phyloP scores from a whole-genome alignment of 2,888 invertebrate genomes.

The Epistrophella euchroma region DNA sequence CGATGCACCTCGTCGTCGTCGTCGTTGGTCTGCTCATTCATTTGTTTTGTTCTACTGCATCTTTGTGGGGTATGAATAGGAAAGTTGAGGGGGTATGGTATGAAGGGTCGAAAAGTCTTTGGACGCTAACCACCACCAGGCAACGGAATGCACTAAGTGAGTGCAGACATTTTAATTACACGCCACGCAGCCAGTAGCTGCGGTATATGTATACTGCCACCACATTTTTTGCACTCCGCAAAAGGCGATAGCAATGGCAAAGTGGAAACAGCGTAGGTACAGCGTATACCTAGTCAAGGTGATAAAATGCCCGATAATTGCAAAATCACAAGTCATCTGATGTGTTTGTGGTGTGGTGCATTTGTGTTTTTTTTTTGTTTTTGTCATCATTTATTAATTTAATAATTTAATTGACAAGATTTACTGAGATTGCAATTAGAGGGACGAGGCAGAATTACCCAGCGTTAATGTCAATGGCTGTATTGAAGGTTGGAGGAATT shows the following conservation, averaged over 20 bases:
- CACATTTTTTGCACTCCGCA: slow-evolving; percentile 15
- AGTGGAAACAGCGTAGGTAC: not conserved
- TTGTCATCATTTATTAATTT: slow-evolving; percentile 64
- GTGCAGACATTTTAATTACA: slow-evolving; percentile 83
- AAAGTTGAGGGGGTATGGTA: slow-evolving; percentile 77
- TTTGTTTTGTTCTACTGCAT: slow-evolving; percentile 76
- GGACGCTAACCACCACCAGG: slow-evolving; percentile 54
- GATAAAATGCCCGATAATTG: slow-evolving; percentile 82
- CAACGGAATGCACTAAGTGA: slow-evolving; percentile 73
- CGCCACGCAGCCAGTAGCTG: slow-evolving; percentile 68
- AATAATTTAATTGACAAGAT: slow-evolving; percentile 84
- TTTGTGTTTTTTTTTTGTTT: slow-evolving; percentile 18
- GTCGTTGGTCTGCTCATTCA: slow-evolving; percentile 61
- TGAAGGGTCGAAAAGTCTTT: slow-evolving; percentile 68
- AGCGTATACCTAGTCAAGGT: slow-evolving; percentile 77
- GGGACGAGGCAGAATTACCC: slow-evolving; percentile 67
- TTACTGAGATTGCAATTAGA: slow-evolving; percentile 84
- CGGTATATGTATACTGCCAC: slow-evolving; percentile 59
- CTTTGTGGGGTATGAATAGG: slow-evolving; percentile 65
- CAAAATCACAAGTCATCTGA: slow-evolving; percentile 66
- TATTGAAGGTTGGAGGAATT: slow-evolving; percentile 37
- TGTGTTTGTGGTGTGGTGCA: slow-evolving; percentile 23
- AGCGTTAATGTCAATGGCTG: slow-evolving; percentile 57
- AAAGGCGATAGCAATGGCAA: slow-evolving; percentile 37
- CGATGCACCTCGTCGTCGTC: slow-evolving; percentile 37